Conservation (phyloP, 2,888 invertebrate genomes). For the Hanleya hanleyi region DNA sequence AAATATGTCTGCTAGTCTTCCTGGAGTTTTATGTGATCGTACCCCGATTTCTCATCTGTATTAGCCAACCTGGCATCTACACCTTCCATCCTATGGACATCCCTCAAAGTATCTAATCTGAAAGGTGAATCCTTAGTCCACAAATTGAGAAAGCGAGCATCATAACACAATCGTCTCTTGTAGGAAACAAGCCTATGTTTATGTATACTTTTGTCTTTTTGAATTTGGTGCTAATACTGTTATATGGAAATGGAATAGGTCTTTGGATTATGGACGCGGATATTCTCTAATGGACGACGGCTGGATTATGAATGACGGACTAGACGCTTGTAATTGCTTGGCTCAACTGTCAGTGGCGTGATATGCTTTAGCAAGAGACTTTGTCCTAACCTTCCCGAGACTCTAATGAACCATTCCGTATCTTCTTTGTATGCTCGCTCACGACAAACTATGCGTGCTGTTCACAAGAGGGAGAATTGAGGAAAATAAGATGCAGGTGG, state of each 20-base stretch:
- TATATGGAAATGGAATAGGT: too few species aligned
- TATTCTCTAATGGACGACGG: too few species aligned
- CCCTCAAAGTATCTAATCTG: conserved; percentile 3
- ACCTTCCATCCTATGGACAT: conserved; percentile 19
- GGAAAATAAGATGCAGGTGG: conserved; percentile 6
- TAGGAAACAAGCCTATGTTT: too few species aligned
- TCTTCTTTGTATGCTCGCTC: neutral
- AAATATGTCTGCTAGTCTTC: conserved; percentile 15
- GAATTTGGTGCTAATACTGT: too few species aligned
- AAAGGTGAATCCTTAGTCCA: conserved; percentile 18
- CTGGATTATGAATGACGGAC: too few species aligned
- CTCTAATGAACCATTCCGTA: conserved; percentile 19
- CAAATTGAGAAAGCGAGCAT: conserved; percentile 17
- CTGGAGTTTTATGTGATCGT: conserved; percentile 22
- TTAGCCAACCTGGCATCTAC: conserved; percentile 3
- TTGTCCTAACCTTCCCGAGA: conserved; percentile 17
- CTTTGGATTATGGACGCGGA: too few species aligned
- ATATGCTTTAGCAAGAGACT: conserved; percentile 16
- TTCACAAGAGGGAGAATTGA: conserved; percentile 9
- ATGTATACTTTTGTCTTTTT: too few species aligned
- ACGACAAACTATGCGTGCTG: conserved; percentile 7
- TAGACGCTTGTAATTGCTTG: too few species aligned
- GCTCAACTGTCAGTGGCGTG: conserved; percentile 17
- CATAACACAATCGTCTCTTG: conserved; percentile 2
- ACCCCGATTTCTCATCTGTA: conserved; percentile 31